Conservation (phyloP, 2,797 vertebrate species). For the Hydrolagus colliei region DNA sequence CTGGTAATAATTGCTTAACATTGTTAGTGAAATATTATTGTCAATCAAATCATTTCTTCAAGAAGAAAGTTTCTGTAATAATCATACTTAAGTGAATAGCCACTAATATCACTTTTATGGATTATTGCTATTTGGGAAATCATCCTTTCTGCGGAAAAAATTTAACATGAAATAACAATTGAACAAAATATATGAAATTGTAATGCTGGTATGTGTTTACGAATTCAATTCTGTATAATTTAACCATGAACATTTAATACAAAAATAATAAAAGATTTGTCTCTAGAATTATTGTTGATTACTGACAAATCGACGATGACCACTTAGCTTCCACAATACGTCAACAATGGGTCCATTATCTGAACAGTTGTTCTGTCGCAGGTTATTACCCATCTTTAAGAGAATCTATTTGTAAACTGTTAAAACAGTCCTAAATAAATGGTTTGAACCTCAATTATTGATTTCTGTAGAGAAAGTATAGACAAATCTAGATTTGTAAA, state of each 20-base stretch:
- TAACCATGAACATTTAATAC: slow-evolving; percentile 42
- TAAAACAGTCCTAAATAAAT: not conserved
- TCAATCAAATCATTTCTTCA: not conserved
- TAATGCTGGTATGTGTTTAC: not conserved
- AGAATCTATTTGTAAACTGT: not conserved
- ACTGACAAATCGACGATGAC: slow-evolving; percentile 40
- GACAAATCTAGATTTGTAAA: no score
- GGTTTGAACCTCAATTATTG: no score
- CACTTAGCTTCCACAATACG: slow-evolving; percentile 37
- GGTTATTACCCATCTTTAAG: slow-evolving; percentile 39
- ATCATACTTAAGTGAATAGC: not conserved
- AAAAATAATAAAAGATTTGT: slow-evolving; percentile 37
- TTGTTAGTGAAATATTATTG: not conserved
- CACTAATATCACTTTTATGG: not conserved
- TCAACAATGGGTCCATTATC: slow-evolving; percentile 36
- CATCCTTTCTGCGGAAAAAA: not conserved
- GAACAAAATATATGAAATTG: not conserved
- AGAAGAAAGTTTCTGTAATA: not conserved
- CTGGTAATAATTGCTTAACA: not conserved
- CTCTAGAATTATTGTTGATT: slow-evolving; percentile 31
- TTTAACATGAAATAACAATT: not conserved
- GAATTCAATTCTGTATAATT: slow-evolving; percentile 31
- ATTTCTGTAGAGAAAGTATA: no score
- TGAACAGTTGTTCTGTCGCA: slow-evolving; percentile 35
- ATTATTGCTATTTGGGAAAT: not conserved